Base-by-base conservation (phyloP, 2,888 invertebrate species). In the Oxycera nigricornis region DNA sequence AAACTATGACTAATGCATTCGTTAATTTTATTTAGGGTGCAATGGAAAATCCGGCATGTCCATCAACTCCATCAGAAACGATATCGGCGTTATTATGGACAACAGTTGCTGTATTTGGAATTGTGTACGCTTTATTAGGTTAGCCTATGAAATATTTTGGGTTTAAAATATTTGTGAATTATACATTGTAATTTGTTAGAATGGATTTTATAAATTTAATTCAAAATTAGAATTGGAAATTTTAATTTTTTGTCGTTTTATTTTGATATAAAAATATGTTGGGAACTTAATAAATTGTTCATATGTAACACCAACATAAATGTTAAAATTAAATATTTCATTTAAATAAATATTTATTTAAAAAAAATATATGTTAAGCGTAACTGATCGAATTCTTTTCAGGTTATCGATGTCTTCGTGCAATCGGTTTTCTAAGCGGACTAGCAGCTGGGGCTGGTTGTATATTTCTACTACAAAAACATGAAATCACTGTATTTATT, bases 401-500 rank as follows among this genome's bases (percentile, higher is more conserved):
- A 94, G 94, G 95, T 73, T 95, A 95, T 86, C 90, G 95, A 77
- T 94, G 94, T 84, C 93, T 95, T 85, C 94, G 94, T 84, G 93
- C 93, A 14, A 91, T 92, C 76, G 94, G 95, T 90, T 95, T 95
- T 84, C 88, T 95, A 68, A 95, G 94, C 62, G 95, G 95, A 35
- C 92, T 95, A 83, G 91, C 94, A 76, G 95, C 94, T 82, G 94
- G 93, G 17, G 91, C 94, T 67, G 90, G 92, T 77, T 89, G 94
- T 77, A 92, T 94, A 52, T 95, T 95, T 81, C 93, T 94, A 83
- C 87, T 92, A 67, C 94, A 94, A 84, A 93, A 94, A 81, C 90
- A 92, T 80, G 87, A 94, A 76, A 89, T 95, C 84, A 92, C 93
- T 14, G 88, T 90, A 68, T 90, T 92, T 81, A 94, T 93, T 62